phyloP scores from a whole-genome alignment of 1,140 invertebrate genomes.

The Bombyx mori region ASM3026992v2 NC_085131.1:8547001-8547500 shows the following conservation, averaged over 20 bases:
- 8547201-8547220: conserved; percentile 83
- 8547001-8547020: conserved; percentile 66
- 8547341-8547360: conserved; percentile 89
- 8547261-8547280: conserved; percentile 95
- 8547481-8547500: background rate
- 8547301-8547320: conserved; percentile 92
- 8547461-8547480: background rate
- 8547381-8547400: conserved; percentile 95
- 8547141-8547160: conserved; percentile 93
- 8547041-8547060: conserved; percentile 66
- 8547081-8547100: conserved; percentile 61
- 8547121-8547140: conserved; percentile 89
- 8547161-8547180: conserved; percentile 88
- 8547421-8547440: conserved; percentile 94
- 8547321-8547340: conserved; percentile 88
- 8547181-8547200: conserved; percentile 92
- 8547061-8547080: conserved; percentile 53
- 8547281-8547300: conserved; percentile 95
- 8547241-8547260: conserved; percentile 85
- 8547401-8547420: conserved; percentile 91
- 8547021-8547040: conserved; percentile 65
- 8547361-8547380: conserved; percentile 86
- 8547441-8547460: conserved; percentile 80
- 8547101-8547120: conserved; percentile 76
- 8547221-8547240: conserved; percentile 88